These are phyloP conservation scores for Hipparchia semele DNA, from an alignment of 2,888 invertebrate species.

Conservation along the genomic window DNA sequence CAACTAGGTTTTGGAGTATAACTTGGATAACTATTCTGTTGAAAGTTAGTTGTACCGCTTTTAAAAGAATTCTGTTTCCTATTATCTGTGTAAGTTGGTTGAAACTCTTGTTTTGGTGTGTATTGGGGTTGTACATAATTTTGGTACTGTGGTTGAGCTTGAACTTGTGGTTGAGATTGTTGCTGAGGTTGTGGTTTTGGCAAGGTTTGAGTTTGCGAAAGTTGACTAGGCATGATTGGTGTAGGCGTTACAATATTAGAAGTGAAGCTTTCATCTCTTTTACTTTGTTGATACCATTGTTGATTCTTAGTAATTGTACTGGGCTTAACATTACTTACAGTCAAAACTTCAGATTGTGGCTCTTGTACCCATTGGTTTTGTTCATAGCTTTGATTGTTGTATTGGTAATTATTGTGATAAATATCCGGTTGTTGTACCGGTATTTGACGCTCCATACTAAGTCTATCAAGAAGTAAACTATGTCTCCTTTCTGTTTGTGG, in stretches of 20 bases:
- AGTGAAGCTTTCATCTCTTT: constrained; percentile 59
- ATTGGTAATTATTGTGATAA: constrained; percentile 63
- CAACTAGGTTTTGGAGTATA: constrained; percentile 67
- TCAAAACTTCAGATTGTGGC: constrained; percentile 73
- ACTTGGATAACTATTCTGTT: constrained; percentile 53
- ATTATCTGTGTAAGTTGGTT: constrained; percentile 58
- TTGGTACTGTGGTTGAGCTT: constrained; percentile 35
- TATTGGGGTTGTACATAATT: constrained; percentile 39
- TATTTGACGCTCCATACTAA: constrained; percentile 74
- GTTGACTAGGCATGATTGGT: constrained; percentile 49
- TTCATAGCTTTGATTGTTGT: constrained; percentile 59
- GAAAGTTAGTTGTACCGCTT: constrained; percentile 50
- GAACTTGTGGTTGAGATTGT: constrained; percentile 26
- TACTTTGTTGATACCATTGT: constrained; percentile 72
- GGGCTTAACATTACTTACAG: constrained; percentile 74
- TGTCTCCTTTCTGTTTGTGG: constrained; percentile 69
- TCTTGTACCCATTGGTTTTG: constrained; percentile 66
- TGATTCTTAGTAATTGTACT: constrained; percentile 70
- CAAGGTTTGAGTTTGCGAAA: constrained; percentile 43
- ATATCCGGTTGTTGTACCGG: constrained; percentile 57
- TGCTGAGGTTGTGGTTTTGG: constrained; percentile 40
- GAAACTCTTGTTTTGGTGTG: constrained; percentile 44
- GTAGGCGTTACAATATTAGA: constrained; percentile 59
- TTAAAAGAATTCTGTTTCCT: constrained; percentile 53
- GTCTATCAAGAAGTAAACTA: constrained; percentile 69